Conservation (phyloP, 2,797 vertebrate species). For the Gadopsis marmoratus region DNA sequence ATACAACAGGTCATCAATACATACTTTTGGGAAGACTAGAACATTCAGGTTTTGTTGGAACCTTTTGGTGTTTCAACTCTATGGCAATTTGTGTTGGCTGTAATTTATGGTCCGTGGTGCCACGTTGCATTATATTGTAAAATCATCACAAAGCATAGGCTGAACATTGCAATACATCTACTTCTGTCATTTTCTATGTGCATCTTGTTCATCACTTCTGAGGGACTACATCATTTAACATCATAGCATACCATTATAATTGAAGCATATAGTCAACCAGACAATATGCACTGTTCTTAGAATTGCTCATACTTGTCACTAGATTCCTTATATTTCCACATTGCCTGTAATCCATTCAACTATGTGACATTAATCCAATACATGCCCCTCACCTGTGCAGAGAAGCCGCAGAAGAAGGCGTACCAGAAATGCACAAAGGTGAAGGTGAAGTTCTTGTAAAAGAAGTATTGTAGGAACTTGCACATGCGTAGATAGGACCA, state of each 20-base stretch:
- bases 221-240: neutral
- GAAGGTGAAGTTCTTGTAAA: constrained; percentile 98
- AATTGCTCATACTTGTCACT: neutral
- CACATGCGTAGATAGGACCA: constrained; percentile 98
- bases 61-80: neutral
- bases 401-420: constrained; percentile 95
- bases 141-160: too few species aligned
- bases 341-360: neutral
- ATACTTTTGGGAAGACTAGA: neutral
- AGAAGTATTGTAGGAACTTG: constrained; percentile 96
- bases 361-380: neutral
- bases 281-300: neutral
- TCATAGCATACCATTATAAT: neutral
- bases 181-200: neutral
- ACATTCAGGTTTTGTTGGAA: neutral
- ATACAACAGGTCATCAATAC: neutral
- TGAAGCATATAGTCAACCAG: neutral
- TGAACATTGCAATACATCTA: too few species aligned
- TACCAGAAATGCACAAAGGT: constrained; percentile 97
- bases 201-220: neutral
- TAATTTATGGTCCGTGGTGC: neutral
- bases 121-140: neutral
- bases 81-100: neutral
- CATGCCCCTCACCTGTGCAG: constrained; percentile 90
- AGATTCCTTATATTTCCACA: neutral